These are phyloP conservation scores for Nezara viridula DNA, from an alignment of 2,888 invertebrate species.

Conservation along the genomic window DNA sequence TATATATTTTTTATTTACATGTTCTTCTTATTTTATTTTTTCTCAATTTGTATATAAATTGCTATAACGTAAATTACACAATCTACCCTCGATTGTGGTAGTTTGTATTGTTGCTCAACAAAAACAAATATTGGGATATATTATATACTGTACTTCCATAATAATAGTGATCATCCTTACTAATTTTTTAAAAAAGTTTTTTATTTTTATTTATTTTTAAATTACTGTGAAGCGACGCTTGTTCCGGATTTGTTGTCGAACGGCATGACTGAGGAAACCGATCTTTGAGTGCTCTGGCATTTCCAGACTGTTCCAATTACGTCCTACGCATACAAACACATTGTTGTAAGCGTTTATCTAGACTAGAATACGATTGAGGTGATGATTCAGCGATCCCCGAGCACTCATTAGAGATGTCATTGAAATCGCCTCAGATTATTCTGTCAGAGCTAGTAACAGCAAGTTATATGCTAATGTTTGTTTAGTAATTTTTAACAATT, in stretches of 20 bases:
- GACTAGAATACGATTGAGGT: neutral
- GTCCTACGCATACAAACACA: neutral
- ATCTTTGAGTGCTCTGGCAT: neutral
- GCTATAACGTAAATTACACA: too few species aligned
- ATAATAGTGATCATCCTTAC: too few species aligned
- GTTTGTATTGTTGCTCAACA: too few species aligned
- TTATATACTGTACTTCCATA: too few species aligned
- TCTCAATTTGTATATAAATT: too few species aligned
- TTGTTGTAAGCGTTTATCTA: neutral
- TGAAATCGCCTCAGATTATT: neutral
- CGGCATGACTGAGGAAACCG: neutral
- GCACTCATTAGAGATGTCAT: conserved; percentile 8
- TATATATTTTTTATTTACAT: too few species aligned
- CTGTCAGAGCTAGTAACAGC: neutral
- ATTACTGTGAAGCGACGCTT: neutral
- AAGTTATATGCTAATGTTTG: neutral
- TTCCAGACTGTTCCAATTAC: neutral
- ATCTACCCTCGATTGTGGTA: too few species aligned
- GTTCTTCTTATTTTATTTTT: too few species aligned
- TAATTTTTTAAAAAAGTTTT: too few species aligned
- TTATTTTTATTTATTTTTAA: too few species aligned
- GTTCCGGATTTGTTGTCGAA: neutral
- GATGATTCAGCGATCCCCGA: conserved; percentile 2
- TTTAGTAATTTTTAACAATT: neutral
- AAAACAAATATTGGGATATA: too few species aligned